These are phyloP conservation scores for Polydrusus cervinus DNA, from an alignment of 2,888 invertebrate species.

Conservation along the genomic window DNA sequence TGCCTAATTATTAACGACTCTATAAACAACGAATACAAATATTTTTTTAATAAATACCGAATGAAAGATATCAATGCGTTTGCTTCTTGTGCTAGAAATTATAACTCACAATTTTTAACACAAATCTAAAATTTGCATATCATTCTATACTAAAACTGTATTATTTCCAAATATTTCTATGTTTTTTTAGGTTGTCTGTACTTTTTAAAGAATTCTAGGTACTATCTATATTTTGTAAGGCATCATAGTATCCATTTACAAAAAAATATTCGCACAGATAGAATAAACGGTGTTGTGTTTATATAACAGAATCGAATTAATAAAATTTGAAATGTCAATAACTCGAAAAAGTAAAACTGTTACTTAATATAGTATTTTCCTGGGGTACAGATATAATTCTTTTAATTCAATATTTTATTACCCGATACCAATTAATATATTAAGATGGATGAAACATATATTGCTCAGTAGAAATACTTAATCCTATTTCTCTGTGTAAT, in stretches of 20 bases:
- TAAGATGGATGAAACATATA: too few relatives aligned
- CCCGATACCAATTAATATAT: too few relatives aligned
- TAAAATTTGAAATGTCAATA: too few relatives aligned
- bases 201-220: background rate
- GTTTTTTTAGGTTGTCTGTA: background rate
- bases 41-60: background rate
- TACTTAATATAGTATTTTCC: background rate
- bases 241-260: background rate
- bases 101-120: background rate
- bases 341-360: conserved; percentile 7
- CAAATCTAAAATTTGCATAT: background rate
- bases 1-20: background rate
- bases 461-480: too few relatives aligned
- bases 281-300: background rate
- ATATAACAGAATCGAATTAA: background rate
- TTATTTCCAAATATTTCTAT: background rate
- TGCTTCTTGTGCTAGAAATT: conserved; percentile 4
- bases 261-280: background rate
- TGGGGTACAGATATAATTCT: background rate
- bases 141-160: background rate
- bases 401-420: too few relatives aligned
- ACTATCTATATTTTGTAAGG: background rate
- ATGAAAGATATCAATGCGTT: background rate
- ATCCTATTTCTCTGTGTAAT: too few relatives aligned
- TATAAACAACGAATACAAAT: too few relatives aligned